Base-by-base conservation (phyloP, 2,797 vertebrate species). In the Selene dorsalis region DNA sequence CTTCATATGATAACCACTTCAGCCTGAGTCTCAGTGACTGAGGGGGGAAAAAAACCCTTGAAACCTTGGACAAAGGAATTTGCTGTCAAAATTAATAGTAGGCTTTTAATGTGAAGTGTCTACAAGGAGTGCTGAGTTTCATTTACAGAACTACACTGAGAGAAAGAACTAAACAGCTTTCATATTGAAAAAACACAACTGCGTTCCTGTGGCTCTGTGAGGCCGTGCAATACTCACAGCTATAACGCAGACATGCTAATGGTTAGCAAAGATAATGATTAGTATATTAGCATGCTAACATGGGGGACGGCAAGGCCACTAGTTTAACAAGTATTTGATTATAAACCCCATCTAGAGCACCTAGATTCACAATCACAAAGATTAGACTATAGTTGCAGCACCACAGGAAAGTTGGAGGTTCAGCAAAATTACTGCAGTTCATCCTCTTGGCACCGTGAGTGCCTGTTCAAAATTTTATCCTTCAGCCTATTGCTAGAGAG, bases 61-160 rank as follows among this genome's bases (percentile, higher is more conserved):
- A 50, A 24, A 41, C 22, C 28, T 9, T 39, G n/a, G 12, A 53
- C 20, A 47, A 17, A 28, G 22, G 39, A 43, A 45, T 62, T 62
- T 62, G 16, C 16, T 18, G 24, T 62, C 60, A 62, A 60, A 71
- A 60, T 26, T 66, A 26, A 26, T 77, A 39, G 3, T 17, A 14
- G 16, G 30, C 24, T 53, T 67, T 68, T 63, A 43, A 38, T 78
- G 12, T 48, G 30, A 75, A 64, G 59, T 57, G 38, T 69, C 35
- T 39, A 50, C 4, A n/a, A 20, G 6, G 45, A 39, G 22, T 24
- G 35, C 35, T 57, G 50, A 59, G 52, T 32, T 68, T 50, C 13
- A 63, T 39, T 16, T 43, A 52, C 2, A 9, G 28, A 48, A 1
- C 20, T 41, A 45, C 38, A 32, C 17, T 47, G 39, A 62, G 28